phyloP scores from a whole-genome alignment of 2,888 invertebrate genomes.

The Stenodema calcarata region DNA sequence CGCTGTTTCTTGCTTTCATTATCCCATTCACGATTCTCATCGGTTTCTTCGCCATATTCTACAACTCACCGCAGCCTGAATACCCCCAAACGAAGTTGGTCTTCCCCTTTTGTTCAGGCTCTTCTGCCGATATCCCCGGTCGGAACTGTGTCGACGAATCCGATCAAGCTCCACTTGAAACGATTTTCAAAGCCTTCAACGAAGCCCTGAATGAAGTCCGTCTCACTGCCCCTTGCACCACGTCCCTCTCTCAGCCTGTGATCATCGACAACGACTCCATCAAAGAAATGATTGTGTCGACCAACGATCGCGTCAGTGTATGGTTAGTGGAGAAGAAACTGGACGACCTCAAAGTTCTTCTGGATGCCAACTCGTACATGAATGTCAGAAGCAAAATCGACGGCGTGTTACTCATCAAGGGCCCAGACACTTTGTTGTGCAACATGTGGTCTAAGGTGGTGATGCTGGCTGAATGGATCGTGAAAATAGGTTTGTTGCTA shows the following conservation, averaged over 20 bases:
- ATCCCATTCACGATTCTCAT: not conserved
- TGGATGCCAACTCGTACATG: constrained; percentile 4
- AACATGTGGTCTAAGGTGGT: not conserved
- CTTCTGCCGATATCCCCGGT: not conserved
- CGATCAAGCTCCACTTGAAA: not conserved
- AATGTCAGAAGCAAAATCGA: not conserved
- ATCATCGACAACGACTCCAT: constrained; percentile 9
- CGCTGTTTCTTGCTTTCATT: not conserved
- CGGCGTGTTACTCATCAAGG: not conserved
- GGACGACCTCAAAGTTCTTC: not conserved
- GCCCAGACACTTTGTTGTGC: constrained; percentile 14
- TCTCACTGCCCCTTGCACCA: not conserved
- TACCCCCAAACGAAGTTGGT: not conserved
- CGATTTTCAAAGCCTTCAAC: not conserved
- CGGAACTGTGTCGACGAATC: not conserved
- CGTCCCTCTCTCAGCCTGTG: not conserved
- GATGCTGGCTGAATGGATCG: not conserved
- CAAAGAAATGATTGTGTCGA: not conserved
- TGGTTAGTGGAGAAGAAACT: not conserved
- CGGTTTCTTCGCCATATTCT: not conserved
- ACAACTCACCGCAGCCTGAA: not conserved
- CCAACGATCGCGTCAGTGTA: not conserved
- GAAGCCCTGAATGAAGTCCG: not conserved
- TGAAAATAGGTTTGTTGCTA: constrained; percentile 7
- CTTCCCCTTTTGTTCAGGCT: not conserved